Evolutionary conservation across 1,140 invertebrate genomes (phyloP), one percentile per base, ranked within the genome.

Genomic region (Drosophila busckii): DNA sequence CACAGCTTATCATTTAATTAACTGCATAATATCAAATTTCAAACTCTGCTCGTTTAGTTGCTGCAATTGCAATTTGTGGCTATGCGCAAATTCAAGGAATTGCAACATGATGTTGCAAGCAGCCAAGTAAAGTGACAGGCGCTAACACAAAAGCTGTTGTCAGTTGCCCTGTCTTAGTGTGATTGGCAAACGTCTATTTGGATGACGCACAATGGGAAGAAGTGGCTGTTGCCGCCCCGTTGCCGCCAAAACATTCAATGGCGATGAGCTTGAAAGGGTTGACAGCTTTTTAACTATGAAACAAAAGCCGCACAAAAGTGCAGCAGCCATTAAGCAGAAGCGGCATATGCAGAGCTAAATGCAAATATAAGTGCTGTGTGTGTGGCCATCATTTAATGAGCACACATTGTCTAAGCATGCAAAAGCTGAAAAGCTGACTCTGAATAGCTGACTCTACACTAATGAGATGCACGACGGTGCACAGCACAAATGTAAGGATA

Each of bases 101-200:
- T 38, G 19, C 15, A 17, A 10, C 29, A 13, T 8, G 5, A 23
- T 23, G 55, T 53, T n/a, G n/a, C n/a, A n/a, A 49, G 60, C 32
- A 45, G 16, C 41, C 50, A 63, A 58, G 25, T 28, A 55, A 65
- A 48, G 49, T 60, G 67, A 65, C 67, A 71, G 35, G 54, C 54
- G 40, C 37, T 2, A 35, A 64, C 35, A 15, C 19, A 35, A 65
- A 76, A 38, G 80, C 71, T 80, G 70, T 76, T 50, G 70, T 28
- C 35, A 23, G 29, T n/a, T 25, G 59, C 45, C 31, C 49, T 34
- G 5, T 38, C 59, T 75, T 68, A 56, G 67, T 64, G 75, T 75
- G 73, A 78, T 78, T 78, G 73, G 61, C 73, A 82, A 82, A 65
- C 54, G 58, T 80, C 71, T 53, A 73, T 78, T 63, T 68, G 28